Evolutionary conservation across 2,113 vertebrate species (phyloP), one percentile per base, ranked within the genome.

Genomic region (Lepus timidus): DNA sequence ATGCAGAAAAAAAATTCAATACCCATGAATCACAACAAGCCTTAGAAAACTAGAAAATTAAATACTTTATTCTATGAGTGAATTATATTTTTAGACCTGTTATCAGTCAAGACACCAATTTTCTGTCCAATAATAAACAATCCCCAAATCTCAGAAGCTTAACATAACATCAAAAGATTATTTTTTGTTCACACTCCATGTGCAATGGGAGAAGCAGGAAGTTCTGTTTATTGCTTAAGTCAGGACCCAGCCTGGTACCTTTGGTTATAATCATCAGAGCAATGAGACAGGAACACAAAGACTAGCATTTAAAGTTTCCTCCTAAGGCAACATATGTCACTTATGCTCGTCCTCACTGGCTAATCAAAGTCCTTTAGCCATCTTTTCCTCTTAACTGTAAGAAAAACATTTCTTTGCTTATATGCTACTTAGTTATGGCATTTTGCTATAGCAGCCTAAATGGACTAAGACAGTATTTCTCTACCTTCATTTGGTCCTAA

Each of bases 41-140:
- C 29, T 90, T 93, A 70, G 73, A n/a, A 74, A 96, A 81, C 33
- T n/a, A 88, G 29, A 10, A 79, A 85, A 74, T 36, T 10, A 80
- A 70, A 23, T 29, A 51, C 27, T 80, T 73, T 55, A 88, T 70
- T 49, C 14, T 80, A 20, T 88, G 22, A 91, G 5, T 58, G 13
- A 73, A 44, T 87, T 89, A 68, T 23, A 87, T 22, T 86, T 88
- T 92, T 82, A 92, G 44, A 74, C 22, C 20, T 33, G 93, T 3
- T 67, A 81, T 82, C 19, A 65, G 20, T 95, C 17, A 88, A 44
- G 29, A 85, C 27, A 14, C 13, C 51, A 82, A 44, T 7, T 44
- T 44, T 44, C 44, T 44, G 44, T 44, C 44, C 9, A 65, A 7
- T 65, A 83, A 81, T 76, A 81, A 89, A 90, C 29, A 70, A 93